phyloP scores from a whole-genome alignment of 2,888 invertebrate species.

The Ormyrus thymus region DNA sequence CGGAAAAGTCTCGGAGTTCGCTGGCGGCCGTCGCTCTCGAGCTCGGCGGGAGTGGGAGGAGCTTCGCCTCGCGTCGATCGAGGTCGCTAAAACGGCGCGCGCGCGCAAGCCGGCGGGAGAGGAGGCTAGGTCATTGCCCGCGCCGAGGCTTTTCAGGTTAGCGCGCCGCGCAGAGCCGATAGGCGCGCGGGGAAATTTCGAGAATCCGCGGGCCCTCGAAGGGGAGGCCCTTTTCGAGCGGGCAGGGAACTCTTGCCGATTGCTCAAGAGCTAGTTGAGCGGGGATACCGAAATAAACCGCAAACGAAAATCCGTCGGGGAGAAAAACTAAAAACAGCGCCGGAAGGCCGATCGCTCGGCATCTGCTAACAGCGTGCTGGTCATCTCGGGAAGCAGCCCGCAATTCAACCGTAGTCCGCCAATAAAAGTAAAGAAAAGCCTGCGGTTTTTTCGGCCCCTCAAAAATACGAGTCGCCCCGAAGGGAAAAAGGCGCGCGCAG shows the following conservation, averaged over 20 bases:
- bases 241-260: no score
- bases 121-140: slow-evolving; percentile 76
- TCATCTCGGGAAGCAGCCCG: no score
- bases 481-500: slow-evolving; percentile 55
- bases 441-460: not conserved
- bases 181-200: slow-evolving; percentile 63
- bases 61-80: slow-evolving; percentile 69
- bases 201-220: slow-evolving; percentile 59
- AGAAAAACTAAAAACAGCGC: no score
- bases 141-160: slow-evolving; percentile 70
- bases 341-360: slow-evolving; percentile 12
- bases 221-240: no score
- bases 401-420: not conserved
- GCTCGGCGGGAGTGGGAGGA: slow-evolving; percentile 30
- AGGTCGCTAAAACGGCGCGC: slow-evolving; percentile 67
- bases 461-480: slow-evolving; percentile 48
- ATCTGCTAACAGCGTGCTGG: slow-evolving; percentile 24
- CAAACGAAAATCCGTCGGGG: no score
- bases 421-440: not conserved
- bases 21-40: slow-evolving; percentile 41
- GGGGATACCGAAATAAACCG: no score
- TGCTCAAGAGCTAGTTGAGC: no score
- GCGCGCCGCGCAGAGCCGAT: slow-evolving; percentile 60
- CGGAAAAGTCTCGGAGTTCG: slow-evolving; percentile 8
- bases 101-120: slow-evolving; percentile 52